These are phyloP conservation scores for Urocyon cinereoargenteus DNA, from an alignment of 2,797 vertebrate genomes.

Conservation along the genomic window DNA sequence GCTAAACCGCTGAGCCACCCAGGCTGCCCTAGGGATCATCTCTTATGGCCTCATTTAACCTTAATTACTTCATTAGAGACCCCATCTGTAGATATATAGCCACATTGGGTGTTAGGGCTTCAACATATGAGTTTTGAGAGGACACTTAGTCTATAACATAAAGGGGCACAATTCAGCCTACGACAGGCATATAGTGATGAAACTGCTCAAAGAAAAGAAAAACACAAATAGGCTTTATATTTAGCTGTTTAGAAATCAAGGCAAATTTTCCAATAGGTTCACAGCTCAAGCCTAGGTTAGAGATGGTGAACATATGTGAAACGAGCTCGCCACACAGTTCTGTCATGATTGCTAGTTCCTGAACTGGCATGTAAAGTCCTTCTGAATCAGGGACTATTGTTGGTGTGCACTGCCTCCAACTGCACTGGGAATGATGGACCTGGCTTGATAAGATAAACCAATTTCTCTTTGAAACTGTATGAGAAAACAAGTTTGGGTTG, in stretches of 20 bases:
- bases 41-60: neutral
- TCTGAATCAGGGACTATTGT: neutral
- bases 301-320: fast-evolving
- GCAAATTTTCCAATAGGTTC: neutral
- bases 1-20: no score
- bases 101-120: neutral
- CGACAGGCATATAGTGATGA: neutral
- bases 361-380: neutral
- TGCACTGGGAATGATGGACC: neutral
- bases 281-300: neutral
- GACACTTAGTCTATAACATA: no score
- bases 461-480: neutral
- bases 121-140: neutral
- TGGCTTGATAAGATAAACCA: neutral
- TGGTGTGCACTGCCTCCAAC: neutral
- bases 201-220: neutral
- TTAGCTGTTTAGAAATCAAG: slow-evolving; percentile 5
- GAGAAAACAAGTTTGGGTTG: neutral
- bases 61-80: neutral
- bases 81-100: neutral
- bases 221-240: neutral
- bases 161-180: neutral
- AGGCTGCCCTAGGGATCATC: neutral
- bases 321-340: neutral
- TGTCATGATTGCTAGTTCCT: neutral